Evolutionary conservation across 1,140 invertebrate genomes (phyloP).

Genomic region (Nasonia giraulti): DNA sequence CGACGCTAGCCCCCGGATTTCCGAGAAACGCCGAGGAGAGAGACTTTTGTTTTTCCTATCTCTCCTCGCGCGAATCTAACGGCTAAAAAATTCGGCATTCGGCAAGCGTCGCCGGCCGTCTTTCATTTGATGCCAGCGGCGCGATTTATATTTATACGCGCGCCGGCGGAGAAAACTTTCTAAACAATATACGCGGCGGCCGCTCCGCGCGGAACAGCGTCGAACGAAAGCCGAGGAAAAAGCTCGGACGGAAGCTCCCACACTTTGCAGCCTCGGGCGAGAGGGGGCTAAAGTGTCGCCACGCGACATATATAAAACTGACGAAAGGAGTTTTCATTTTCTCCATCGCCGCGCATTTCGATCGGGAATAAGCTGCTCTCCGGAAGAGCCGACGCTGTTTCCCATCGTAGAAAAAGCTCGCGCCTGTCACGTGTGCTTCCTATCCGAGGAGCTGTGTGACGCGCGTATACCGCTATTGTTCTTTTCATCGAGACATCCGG

Average conservation of each 20-base stretch:
- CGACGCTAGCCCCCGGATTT: neutral
- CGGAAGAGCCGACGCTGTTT: too few species aligned
- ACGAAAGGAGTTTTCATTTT: slow-evolving; percentile 44
- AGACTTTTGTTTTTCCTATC: neutral
- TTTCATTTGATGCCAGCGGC: slow-evolving; percentile 21
- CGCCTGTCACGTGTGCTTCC: too few species aligned
- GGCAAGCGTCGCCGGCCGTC: slow-evolving; percentile 10
- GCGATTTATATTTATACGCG: slow-evolving; percentile 48
- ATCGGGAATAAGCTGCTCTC: slow-evolving; percentile 24
- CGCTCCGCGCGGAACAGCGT: too few species aligned
- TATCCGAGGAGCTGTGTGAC: too few species aligned
- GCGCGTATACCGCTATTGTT: too few species aligned
- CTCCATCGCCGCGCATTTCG: slow-evolving; percentile 23
- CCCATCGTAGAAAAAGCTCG: too few species aligned
- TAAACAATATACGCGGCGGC: slow-evolving; percentile 38
- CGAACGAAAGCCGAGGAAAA: neutral
- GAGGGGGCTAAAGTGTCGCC: slow-evolving; percentile 26
- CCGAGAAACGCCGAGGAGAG: neutral
- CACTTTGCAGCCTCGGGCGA: neutral
- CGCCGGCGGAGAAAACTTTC: slow-evolving; percentile 32
- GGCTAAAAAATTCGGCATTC: slow-evolving; percentile 38
- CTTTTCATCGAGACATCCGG: too few species aligned
- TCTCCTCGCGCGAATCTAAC: slow-evolving; percentile 10
- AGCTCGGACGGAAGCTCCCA: neutral
- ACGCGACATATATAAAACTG: slow-evolving; percentile 21